A percentile compares a stretch with the other conserved stretches of the same genome.
Conservation (phyloP, 1,140 invertebrate genomes). For the Cataglyphis hispanica region DNA sequence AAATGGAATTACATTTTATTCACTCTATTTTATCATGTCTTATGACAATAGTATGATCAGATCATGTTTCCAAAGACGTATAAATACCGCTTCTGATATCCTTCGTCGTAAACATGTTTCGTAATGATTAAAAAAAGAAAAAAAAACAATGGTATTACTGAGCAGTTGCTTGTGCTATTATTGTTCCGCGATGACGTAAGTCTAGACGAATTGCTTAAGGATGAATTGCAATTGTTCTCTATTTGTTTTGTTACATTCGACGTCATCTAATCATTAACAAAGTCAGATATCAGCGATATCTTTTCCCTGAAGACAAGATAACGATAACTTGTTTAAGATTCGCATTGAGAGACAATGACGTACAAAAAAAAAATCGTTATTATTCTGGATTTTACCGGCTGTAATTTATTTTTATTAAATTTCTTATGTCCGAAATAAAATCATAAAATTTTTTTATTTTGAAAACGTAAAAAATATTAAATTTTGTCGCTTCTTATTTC, state of each 20-base stretch:
- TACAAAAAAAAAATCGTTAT: background rate
- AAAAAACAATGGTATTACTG: background rate
- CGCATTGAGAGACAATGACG: background rate
- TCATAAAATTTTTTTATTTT: background rate
- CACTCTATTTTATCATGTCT: background rate
- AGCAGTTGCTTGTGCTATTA: background rate
- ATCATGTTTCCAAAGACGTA: background rate
- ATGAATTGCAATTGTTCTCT: constrained; percentile 6
- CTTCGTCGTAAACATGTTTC: constrained; percentile 4
- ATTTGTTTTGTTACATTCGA: background rate
- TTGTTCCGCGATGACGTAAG: constrained; percentile 13
- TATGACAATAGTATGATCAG: constrained; percentile 7
- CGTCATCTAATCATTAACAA: constrained; percentile 20
- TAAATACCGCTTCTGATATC: background rate
- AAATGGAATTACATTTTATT: background rate
- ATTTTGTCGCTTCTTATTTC: background rate
- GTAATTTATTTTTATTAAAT: background rate
- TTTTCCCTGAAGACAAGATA: constrained; percentile 21
- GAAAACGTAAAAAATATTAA: background rate
- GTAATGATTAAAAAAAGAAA: background rate
- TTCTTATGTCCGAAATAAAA: background rate
- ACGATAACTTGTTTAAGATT: constrained; percentile 7
- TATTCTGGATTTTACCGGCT: background rate
- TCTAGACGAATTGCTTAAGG: background rate
- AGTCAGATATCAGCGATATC: constrained; percentile 43